Conservation (phyloP, 2,797 vertebrate species). For the Myripristis murdjan region DNA sequence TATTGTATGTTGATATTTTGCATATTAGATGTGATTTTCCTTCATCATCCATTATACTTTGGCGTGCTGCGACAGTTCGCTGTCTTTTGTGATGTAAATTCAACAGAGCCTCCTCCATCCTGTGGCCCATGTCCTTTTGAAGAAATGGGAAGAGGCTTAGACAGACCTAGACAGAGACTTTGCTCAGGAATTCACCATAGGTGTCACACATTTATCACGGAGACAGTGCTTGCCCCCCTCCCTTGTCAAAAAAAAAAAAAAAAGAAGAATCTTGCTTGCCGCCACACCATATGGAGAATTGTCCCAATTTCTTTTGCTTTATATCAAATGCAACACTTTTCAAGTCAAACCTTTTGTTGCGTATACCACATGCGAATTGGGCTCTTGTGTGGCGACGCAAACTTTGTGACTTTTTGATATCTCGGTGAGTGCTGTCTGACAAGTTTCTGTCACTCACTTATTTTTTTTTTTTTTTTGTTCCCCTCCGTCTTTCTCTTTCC, state of each 20-base stretch:
- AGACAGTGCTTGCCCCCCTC: slow-evolving; percentile 61
- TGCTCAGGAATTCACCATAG: slow-evolving; percentile 74
- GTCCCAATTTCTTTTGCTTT: slow-evolving; percentile 79
- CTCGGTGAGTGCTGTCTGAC: slow-evolving; percentile 74
- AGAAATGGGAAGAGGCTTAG: slow-evolving; percentile 57
- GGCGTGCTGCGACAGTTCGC: slow-evolving; percentile 50
- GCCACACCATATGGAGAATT: slow-evolving; percentile 76
- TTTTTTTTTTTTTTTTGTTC: slow-evolving; percentile 10
- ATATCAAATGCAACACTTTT: slow-evolving; percentile 70
- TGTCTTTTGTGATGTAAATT: slow-evolving; percentile 73
- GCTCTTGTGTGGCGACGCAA: slow-evolving; percentile 76
- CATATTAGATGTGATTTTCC: slow-evolving; percentile 39
- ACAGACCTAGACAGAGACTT: slow-evolving; percentile 66
- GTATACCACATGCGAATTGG: slow-evolving; percentile 78
- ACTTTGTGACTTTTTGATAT: slow-evolving; percentile 83
- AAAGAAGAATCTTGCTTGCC: slow-evolving; percentile 53
- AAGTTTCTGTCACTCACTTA: slow-evolving; percentile 79
- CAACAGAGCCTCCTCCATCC: slow-evolving; percentile 37
- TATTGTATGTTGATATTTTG: slow-evolving; percentile 33
- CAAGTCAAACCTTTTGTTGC: slow-evolving; percentile 75
- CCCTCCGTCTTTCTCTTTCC: slow-evolving; percentile 48
- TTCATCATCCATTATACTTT: slow-evolving; percentile 63
- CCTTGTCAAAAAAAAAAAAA: slow-evolving; percentile 43
- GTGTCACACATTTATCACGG: slow-evolving; percentile 50
- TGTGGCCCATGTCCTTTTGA: slow-evolving; percentile 71